Conservation (phyloP, 30 jellyfish, hydroid and myxozoan genomes). For the Chironex yamaguchii region DNA sequence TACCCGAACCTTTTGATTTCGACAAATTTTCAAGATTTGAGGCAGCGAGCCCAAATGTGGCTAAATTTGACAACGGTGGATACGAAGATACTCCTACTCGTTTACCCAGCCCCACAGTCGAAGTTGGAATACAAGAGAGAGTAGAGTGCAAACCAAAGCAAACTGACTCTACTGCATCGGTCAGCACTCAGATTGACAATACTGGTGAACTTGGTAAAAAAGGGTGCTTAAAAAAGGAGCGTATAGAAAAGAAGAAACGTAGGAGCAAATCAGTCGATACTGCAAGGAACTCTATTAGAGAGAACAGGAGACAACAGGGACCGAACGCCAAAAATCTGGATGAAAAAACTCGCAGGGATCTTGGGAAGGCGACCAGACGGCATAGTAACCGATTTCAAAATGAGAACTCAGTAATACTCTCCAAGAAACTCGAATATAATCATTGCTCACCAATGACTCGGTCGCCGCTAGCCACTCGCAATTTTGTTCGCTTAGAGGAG, state of each 20-base stretch:
- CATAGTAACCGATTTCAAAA: slow-evolving; percentile 1
- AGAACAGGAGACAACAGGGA: background rate
- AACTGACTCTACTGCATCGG: background rate
- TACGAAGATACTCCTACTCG: background rate
- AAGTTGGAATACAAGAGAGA: background rate
- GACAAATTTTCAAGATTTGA: background rate
- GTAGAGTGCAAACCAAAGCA: background rate
- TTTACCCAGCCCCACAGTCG: background rate
- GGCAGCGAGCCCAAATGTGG: background rate
- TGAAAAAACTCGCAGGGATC: background rate
- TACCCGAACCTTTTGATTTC: slow-evolving; percentile 75
- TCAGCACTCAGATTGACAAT: background rate
- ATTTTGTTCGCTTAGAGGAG: slow-evolving; percentile 26
- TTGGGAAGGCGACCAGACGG: slow-evolving; percentile 58
- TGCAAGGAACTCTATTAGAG: too few relatives aligned
- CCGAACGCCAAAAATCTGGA: background rate
- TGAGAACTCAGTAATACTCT: slow-evolving; percentile 13
- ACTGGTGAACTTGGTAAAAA: background rate
- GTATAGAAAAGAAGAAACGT: background rate
- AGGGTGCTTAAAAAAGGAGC: background rate
- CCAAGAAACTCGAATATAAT: background rate
- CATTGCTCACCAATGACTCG: slow-evolving; percentile 1
- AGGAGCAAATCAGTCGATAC: background rate
- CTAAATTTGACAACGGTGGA: background rate
- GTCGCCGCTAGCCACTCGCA: slow-evolving; percentile 58